A percentile compares a stretch with the other conserved stretches of the same genome.
These are phyloP conservation scores for Dioctria rufipes DNA, from an alignment of 2,888 invertebrate genomes.

Conservation along the genomic window DNA sequence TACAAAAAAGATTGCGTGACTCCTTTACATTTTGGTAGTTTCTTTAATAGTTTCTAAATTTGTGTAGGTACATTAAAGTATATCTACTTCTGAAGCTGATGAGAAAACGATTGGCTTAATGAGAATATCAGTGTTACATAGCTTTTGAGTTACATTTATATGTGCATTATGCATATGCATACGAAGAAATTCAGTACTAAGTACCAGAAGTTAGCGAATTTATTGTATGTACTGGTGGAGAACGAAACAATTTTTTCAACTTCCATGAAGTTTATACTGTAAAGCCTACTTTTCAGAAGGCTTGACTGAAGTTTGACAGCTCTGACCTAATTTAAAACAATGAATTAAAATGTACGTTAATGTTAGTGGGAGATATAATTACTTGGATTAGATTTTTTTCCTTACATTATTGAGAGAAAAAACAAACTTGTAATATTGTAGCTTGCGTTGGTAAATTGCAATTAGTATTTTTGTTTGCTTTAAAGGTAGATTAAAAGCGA, in stretches of 20 bases:
- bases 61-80: background rate
- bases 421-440: too few species aligned
- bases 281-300: too few species aligned
- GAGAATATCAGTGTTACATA: slow-evolving; percentile 23
- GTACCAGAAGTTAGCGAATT: slow-evolving; percentile 1
- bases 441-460: too few species aligned
- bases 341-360: too few species aligned
- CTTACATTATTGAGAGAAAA: too few species aligned
- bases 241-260: background rate
- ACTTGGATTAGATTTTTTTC: too few species aligned
- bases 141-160: slow-evolving; percentile 11
- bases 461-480: too few species aligned
- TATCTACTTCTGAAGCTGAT: background rate
- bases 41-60: slow-evolving; percentile 16
- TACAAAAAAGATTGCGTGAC: slow-evolving; percentile 12
- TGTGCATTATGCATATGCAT: slow-evolving; percentile 4
- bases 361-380: too few species aligned
- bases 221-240: background rate
- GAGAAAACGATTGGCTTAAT: background rate
- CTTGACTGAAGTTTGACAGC: too few species aligned
- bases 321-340: too few species aligned
- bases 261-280: too few species aligned
- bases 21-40: slow-evolving; percentile 26
- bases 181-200: background rate
- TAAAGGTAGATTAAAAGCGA: too few species aligned